These are phyloP conservation scores for Ranitomeya imitator DNA, from an alignment of 2,113 vertebrate species.

Conservation along the genomic window DNA sequence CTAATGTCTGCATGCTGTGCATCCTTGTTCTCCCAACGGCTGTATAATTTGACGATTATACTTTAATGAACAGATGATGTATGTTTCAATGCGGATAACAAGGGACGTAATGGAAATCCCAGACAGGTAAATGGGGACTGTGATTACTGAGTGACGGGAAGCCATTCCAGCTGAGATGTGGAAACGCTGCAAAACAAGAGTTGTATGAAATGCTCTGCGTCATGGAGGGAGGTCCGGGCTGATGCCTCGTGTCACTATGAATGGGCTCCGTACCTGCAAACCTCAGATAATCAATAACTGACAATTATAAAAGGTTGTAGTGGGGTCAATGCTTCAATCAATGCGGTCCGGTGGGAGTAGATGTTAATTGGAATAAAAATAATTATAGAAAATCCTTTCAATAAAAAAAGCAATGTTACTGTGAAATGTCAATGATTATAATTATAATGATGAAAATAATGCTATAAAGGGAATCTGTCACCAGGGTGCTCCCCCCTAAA, in stretches of 20 bases:
- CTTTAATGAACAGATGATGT: constrained; percentile 62
- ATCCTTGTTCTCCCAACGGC: constrained; percentile 54
- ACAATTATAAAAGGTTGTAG: not conserved
- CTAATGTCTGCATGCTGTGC: constrained; percentile 52
- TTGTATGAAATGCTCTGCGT: not conserved
- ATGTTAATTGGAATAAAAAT: not conserved
- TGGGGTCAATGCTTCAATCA: not conserved
- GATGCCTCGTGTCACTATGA: not conserved
- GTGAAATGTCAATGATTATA: not conserved
- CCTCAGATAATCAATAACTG: not conserved
- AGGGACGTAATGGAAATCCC: constrained; percentile 56
- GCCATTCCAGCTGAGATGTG: constrained; percentile 49
- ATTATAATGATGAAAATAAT: not conserved
- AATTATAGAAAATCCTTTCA: not conserved
- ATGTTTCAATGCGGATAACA: constrained; percentile 61
- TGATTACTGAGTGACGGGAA: constrained; percentile 53
- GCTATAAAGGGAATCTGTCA: too few species aligned
- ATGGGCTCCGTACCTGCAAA: not conserved
- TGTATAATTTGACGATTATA: constrained; percentile 57
- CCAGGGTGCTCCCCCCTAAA: too few species aligned
- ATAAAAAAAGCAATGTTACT: not conserved
- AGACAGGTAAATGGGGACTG: constrained; percentile 41
- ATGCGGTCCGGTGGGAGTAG: not conserved
- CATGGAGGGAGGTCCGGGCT: not conserved
- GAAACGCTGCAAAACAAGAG: constrained; percentile 37